These are phyloP conservation scores for Micoletzkya japonica DNA, from an alignment of 2,888 invertebrate genomes.

Conservation along the genomic window DNA sequence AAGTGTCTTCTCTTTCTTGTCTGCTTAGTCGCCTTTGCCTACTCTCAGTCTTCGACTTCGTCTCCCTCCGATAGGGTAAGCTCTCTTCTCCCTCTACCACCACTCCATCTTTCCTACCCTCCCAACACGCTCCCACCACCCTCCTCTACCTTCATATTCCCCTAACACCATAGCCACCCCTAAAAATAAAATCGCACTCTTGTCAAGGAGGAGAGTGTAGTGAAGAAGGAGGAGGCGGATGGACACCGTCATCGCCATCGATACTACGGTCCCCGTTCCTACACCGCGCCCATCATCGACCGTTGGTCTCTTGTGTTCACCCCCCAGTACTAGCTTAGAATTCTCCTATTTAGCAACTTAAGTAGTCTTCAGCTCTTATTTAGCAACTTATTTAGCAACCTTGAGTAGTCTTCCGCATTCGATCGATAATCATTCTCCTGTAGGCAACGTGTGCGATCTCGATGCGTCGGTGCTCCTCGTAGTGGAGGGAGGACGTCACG, in stretches of 20 bases:
- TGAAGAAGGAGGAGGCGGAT: slow-evolving; percentile 6
- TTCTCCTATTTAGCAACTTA: not conserved
- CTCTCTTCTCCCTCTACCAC: not conserved
- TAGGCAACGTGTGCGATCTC: slow-evolving; percentile 50
- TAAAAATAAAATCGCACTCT: too few relatives aligned
- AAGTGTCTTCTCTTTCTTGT: too few relatives aligned
- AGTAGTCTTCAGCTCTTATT: not conserved
- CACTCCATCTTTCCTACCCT: not conserved
- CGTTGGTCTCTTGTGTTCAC: slow-evolving; percentile 9
- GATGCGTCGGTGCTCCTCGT: slow-evolving; percentile 51
- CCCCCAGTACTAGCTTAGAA: not conserved
- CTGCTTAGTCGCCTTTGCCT: not conserved
- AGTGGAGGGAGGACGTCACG: slow-evolving; percentile 33
- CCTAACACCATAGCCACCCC: not conserved
- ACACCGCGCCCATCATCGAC: slow-evolving; percentile 15
- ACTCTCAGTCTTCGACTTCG: not conserved
- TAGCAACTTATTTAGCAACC: not conserved
- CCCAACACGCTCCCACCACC: not conserved
- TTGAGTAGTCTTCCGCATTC: slow-evolving; percentile 6
- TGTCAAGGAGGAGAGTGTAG: not conserved
- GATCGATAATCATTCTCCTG: too few relatives aligned
- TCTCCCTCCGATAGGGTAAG: not conserved
- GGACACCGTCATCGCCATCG: slow-evolving; percentile 20
- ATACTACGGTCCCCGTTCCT: not conserved
- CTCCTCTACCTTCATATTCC: not conserved